phyloP scores from a whole-genome alignment of 2,113 vertebrate species.

The Poeciliopsis turrubarensis region DNA sequence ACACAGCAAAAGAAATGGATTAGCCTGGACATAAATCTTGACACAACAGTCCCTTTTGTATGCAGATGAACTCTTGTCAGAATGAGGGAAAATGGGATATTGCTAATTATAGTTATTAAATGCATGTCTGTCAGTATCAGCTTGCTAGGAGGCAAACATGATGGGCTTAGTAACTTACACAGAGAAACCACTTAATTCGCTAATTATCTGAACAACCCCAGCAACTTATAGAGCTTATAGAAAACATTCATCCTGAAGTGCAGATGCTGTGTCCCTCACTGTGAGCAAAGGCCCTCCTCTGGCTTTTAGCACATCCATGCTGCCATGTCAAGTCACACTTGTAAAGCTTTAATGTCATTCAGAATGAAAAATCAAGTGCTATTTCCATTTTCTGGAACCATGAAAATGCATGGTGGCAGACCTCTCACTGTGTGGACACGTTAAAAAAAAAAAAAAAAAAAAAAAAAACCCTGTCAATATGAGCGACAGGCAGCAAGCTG shows the following conservation, averaged over 20 bases:
- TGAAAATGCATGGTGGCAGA: slow-evolving; percentile 48
- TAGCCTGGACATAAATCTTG: slow-evolving; percentile 58
- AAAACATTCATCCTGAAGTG: slow-evolving; percentile 30
- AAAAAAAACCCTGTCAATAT: slow-evolving; percentile 57
- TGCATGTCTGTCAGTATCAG: slow-evolving; percentile 60
- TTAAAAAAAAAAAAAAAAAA: background rate
- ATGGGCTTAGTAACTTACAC: slow-evolving; percentile 58
- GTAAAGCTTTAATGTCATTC: slow-evolving; percentile 50
- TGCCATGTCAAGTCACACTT: slow-evolving; percentile 37
- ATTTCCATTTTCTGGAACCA: slow-evolving; percentile 54
- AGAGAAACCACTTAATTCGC: slow-evolving; percentile 67
- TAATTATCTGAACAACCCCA: slow-evolving; percentile 63
- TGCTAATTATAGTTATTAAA: slow-evolving; percentile 70
- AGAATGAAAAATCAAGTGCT: slow-evolving; percentile 32
- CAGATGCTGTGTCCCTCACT: slow-evolving; percentile 30
- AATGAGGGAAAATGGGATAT: slow-evolving; percentile 50
- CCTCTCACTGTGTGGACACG: slow-evolving; percentile 40
- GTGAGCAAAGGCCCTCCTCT: slow-evolving; percentile 47
- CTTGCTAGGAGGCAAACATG: slow-evolving; percentile 39
- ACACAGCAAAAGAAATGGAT: slow-evolving; percentile 36
- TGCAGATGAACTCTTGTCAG: slow-evolving; percentile 57
- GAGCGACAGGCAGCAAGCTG: slow-evolving; percentile 58
- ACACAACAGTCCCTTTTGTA: slow-evolving; percentile 46
- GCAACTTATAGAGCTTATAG: slow-evolving; percentile 42
- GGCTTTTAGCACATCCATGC: slow-evolving; percentile 23